Conservation (phyloP, 2,888 invertebrate species). For the Brachylomia viminalis region DNA sequence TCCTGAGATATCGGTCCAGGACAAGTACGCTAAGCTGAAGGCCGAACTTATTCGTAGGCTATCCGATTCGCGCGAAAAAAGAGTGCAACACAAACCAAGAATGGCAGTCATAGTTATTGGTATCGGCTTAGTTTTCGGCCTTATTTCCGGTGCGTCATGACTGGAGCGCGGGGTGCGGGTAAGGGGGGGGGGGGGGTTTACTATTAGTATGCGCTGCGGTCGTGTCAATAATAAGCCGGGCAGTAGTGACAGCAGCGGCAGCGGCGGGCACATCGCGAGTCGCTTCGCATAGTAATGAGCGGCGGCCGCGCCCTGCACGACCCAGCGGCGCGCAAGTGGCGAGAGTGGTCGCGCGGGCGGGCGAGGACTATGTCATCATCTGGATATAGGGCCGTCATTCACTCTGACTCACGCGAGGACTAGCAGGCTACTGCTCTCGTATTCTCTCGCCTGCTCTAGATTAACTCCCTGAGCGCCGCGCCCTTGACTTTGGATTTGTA, state of each 20-base stretch:
- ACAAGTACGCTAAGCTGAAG: no score
- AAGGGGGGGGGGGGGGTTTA: not conserved
- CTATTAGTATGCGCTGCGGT: constrained; percentile 22
- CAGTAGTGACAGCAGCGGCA: constrained; percentile 4
- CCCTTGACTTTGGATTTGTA: no score
- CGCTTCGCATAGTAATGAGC: constrained; percentile 16
- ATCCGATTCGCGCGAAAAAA: no score
- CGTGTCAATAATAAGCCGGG: constrained; percentile 34
- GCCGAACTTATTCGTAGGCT: no score
- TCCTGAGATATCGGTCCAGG: no score
- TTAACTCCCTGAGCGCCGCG: no score
- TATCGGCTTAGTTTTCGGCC: not conserved
- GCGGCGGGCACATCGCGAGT: not conserved
- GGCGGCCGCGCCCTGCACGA: not conserved
- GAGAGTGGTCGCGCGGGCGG: not conserved
- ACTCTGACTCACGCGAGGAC: not conserved
- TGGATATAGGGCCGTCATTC: not conserved
- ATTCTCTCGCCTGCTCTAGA: not conserved
- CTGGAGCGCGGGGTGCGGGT: not conserved
- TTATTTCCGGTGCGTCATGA: not conserved
- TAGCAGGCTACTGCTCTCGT: not conserved
- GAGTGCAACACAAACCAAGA: no score
- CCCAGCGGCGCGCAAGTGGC: not conserved
- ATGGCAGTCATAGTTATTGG: not conserved
- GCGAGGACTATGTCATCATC: not conserved